Conservation (phyloP, 2,888 invertebrate species). For the Zonitis immaculata region DNA sequence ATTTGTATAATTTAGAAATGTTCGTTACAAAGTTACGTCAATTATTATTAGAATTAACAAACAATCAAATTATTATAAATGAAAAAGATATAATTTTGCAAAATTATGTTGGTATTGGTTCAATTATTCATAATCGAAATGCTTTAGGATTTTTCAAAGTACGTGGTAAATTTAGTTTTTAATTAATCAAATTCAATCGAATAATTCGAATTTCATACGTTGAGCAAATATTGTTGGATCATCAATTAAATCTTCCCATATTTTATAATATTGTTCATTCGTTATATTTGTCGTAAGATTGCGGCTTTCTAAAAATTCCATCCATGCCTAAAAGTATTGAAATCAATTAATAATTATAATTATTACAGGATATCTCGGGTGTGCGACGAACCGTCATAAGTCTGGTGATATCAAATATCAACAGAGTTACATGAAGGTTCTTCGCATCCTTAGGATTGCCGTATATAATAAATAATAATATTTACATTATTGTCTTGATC, state of each 20-base stretch:
- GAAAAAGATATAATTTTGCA: conserved; percentile 70
- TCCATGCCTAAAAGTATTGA: conserved; percentile 49
- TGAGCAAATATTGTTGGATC: conserved; percentile 40
- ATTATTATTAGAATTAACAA: conserved; percentile 50
- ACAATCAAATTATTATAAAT: conserved; percentile 52
- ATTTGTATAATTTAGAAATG: conserved; percentile 58
- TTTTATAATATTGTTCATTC: conserved; percentile 49
- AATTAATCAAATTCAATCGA: conserved; percentile 35
- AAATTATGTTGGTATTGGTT: conserved; percentile 74
- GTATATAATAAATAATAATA: conserved; percentile 9
- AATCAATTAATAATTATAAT: no score
- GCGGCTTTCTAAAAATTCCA: conserved; percentile 45
- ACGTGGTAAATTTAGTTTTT: conserved; percentile 79
- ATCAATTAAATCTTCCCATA: conserved; percentile 48
- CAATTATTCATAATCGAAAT: conserved; percentile 77
- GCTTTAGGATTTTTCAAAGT: conserved; percentile 83
- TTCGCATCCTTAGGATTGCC: no score
- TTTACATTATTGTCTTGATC: conserved; percentile 47
- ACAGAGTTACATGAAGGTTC: no score
- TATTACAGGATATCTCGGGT: no score
- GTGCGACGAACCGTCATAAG: no score
- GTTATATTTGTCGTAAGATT: conserved; percentile 48
- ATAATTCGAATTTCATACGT: conserved; percentile 30
- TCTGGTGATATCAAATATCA: no score
- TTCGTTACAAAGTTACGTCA: conserved; percentile 56